These are phyloP conservation scores for Echinops telfairi DNA, from an alignment of 2,113 vertebrate species.

Conservation along the genomic window DNA sequence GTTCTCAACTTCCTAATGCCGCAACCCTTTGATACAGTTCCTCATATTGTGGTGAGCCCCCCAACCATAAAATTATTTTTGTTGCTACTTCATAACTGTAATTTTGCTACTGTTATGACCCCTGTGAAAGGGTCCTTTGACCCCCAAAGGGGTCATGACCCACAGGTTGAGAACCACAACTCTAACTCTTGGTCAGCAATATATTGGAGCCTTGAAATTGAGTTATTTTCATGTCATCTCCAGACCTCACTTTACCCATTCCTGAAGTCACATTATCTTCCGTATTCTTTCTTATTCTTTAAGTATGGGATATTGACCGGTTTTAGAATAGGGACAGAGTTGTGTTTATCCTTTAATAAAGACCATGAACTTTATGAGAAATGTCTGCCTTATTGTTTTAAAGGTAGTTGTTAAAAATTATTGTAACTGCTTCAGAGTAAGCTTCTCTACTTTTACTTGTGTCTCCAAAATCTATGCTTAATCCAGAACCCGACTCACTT, in stretches of 20 bases:
- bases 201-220: background rate
- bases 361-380: background rate
- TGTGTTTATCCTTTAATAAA: background rate
- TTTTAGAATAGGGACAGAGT: background rate
- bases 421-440: background rate
- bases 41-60: no score
- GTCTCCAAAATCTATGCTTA: background rate
- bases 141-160: no score
- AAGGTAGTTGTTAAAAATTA: no score
- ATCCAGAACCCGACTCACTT: accelerated
- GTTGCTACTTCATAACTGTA: no score
- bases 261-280: background rate
- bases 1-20: no score
- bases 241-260: background rate
- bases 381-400: background rate
- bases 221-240: background rate
- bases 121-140: no score
- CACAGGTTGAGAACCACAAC: no score
- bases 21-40: no score
- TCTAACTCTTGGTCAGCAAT: background rate
- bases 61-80: no score
- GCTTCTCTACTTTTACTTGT: background rate
- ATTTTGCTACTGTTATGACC: no score
- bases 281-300: background rate
- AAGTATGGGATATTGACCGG: background rate